Conservation (phyloP, 2,113 vertebrate species). For the Carassius carassius region DNA sequence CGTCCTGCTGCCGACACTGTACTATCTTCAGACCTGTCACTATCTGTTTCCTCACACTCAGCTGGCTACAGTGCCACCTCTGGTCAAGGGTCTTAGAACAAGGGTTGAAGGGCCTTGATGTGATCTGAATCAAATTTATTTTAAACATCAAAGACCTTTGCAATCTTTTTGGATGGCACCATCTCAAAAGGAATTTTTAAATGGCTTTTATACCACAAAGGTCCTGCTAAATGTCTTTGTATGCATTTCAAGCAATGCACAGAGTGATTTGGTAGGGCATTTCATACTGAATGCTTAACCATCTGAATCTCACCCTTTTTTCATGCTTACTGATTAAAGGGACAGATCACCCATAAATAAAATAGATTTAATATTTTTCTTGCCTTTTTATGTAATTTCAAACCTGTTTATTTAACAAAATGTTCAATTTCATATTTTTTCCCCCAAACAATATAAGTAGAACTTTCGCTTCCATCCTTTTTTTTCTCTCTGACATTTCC, state of each 20-base stretch:
- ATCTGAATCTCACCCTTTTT: no score
- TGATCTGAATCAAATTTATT: slow-evolving; percentile 41
- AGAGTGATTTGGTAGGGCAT: background rate
- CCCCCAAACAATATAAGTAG: no score
- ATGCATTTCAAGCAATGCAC: background rate
- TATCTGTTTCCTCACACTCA: slow-evolving; percentile 61
- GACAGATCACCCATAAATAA: no score
- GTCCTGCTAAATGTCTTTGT: slow-evolving; percentile 7
- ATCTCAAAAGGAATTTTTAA: slow-evolving; percentile 17
- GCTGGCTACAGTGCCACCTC: slow-evolving; percentile 48
- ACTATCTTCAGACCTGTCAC: slow-evolving; percentile 67
- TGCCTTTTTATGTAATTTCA: no score
- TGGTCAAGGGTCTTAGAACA: slow-evolving; percentile 37
- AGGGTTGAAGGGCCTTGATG: slow-evolving; percentile 33
- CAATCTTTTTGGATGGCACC: slow-evolving; percentile 9
- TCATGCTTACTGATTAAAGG: no score
- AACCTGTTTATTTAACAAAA: no score
- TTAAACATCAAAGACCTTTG: slow-evolving; percentile 52
- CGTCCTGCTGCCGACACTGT: slow-evolving; percentile 43
- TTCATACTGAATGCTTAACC: background rate
- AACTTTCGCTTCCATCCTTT: no score
- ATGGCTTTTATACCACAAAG: slow-evolving; percentile 26
- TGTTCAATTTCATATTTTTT: no score
- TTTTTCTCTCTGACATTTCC: background rate
- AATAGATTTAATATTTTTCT: no score